Conservation (phyloP, 1,140 invertebrate species). For the Drosophila dunni region DNA sequence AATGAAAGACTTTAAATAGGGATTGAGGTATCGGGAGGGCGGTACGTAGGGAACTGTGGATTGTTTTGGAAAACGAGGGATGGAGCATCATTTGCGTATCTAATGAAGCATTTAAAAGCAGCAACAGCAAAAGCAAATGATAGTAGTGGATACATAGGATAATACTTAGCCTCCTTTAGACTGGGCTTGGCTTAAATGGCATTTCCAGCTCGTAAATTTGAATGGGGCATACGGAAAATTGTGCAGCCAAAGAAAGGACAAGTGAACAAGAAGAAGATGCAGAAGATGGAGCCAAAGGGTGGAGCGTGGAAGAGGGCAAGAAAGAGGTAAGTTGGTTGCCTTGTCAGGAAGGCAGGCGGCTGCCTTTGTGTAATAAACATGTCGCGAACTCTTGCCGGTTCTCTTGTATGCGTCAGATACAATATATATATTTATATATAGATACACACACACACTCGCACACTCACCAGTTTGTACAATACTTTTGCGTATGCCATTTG, state of each 20-base stretch:
- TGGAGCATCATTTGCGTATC: slow-evolving; percentile 60
- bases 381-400: slow-evolving; percentile 38
- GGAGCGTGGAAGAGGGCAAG: neutral
- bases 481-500: slow-evolving; percentile 41
- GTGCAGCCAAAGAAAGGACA: slow-evolving; percentile 18
- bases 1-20: neutral
- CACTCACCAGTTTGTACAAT: slow-evolving; percentile 2
- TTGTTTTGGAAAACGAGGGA: neutral
- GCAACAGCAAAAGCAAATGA: slow-evolving; percentile 27
- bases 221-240: slow-evolving; percentile 43
- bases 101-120: slow-evolving; percentile 69
- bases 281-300: neutral
- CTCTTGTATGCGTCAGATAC: slow-evolving; percentile 33
- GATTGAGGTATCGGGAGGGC: neutral
- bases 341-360: slow-evolving; percentile 4
- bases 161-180: slow-evolving; percentile 14
- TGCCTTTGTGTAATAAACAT: slow-evolving; percentile 51
- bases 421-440: slow-evolving; percentile 17
- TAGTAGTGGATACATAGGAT: slow-evolving; percentile 21
- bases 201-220: slow-evolving; percentile 67
- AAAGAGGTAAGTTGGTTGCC: neutral
- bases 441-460: slow-evolving; percentile 6
- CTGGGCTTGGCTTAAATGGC: slow-evolving; percentile 42
- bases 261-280: slow-evolving; percentile 3
- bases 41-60: neutral